These are phyloP conservation scores for Aphelenchoides besseyi DNA, from an alignment of 1,140 invertebrate species.

Conservation along the genomic window DNA sequence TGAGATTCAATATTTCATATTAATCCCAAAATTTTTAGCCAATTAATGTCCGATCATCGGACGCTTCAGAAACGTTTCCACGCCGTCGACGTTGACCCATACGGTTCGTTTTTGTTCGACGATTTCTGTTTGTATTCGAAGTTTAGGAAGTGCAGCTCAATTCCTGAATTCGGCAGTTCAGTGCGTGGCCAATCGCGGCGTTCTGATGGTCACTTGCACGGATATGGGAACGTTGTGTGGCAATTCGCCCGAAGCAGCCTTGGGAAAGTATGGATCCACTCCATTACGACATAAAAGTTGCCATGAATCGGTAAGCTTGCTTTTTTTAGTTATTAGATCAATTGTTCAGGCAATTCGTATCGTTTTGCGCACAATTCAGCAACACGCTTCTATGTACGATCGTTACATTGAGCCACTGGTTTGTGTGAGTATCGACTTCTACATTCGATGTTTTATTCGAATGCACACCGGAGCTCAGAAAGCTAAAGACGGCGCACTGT, in stretches of 20 bases:
- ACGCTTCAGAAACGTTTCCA: conserved; percentile 73
- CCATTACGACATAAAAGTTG: conserved; percentile 81
- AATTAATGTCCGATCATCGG: conserved; percentile 78
- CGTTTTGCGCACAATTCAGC: conserved; percentile 81
- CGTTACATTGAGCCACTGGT: conserved; percentile 85
- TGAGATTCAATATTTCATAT: conserved; percentile 65
- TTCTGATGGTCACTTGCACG: conserved; percentile 89
- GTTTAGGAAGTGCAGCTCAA: conserved; percentile 65
- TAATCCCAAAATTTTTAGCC: conserved; percentile 70
- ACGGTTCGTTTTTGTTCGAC: conserved; percentile 75
- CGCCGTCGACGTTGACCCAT: conserved; percentile 92
- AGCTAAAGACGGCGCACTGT: conserved; percentile 80
- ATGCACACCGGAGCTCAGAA: conserved; percentile 75
- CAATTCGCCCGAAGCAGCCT: conserved; percentile 88
- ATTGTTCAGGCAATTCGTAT: conserved; percentile 77
- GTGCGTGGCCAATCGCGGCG: conserved; percentile 63
- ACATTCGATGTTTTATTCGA: conserved; percentile 87
- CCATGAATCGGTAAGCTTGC: conserved; percentile 79
- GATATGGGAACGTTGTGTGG: conserved; percentile 96
- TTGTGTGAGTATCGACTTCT: conserved; percentile 92
- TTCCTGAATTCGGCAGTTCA: conserved; percentile 88
- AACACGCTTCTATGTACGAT: conserved; percentile 84
- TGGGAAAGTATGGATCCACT: conserved; percentile 86
- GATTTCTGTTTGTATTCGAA: neutral
- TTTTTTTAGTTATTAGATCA: conserved; percentile 9